A percentile compares a stretch with the other conserved stretches of the same genome.
These are phyloP conservation scores for Protomyctophum bolini DNA, from an alignment of 2,113 vertebrate species.

Conservation along the genomic window DNA sequence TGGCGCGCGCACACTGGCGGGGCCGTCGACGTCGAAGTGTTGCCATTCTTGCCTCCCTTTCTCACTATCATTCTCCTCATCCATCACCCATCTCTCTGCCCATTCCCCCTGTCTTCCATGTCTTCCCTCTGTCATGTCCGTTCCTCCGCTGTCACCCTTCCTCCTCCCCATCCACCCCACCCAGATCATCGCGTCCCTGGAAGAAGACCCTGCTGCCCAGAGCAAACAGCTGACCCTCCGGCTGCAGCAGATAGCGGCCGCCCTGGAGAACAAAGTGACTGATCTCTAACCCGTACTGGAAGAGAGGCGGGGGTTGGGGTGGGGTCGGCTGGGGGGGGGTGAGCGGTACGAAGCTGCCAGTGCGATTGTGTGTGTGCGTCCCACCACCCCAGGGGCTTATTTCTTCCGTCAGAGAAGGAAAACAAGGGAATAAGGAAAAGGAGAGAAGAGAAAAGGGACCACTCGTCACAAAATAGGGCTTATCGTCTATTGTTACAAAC, in stretches of 20 bases:
- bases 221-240: conserved; percentile 97
- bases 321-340: neutral
- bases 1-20: conserved; percentile 53
- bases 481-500: neutral
- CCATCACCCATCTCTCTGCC: neutral
- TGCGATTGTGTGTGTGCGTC: conserved; percentile 4
- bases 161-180: conserved; percentile 41
- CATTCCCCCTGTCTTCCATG: neutral
- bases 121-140: neutral
- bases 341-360: conserved; percentile 49
- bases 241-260: conserved; percentile 95
- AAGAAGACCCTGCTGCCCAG: conserved; percentile 94
- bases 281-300: conserved; percentile 86
- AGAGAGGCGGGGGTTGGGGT: conserved; percentile 1
- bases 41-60: conserved; percentile 27
- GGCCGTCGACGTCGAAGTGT: conserved; percentile 56
- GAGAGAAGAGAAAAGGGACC: conserved; percentile 38
- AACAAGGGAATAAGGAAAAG: conserved; percentile 48
- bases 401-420: conserved; percentile 47
- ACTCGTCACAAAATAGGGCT: neutral
- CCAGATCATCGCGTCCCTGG: conserved; percentile 94
- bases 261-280: conserved; percentile 97
- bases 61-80: conserved; percentile 10
- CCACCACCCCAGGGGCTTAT: conserved; percentile 60
- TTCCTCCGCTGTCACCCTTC: neutral